Evolutionary conservation across 2,113 vertebrate species (phyloP).

Genomic region (Irena cyanogastra): DNA sequence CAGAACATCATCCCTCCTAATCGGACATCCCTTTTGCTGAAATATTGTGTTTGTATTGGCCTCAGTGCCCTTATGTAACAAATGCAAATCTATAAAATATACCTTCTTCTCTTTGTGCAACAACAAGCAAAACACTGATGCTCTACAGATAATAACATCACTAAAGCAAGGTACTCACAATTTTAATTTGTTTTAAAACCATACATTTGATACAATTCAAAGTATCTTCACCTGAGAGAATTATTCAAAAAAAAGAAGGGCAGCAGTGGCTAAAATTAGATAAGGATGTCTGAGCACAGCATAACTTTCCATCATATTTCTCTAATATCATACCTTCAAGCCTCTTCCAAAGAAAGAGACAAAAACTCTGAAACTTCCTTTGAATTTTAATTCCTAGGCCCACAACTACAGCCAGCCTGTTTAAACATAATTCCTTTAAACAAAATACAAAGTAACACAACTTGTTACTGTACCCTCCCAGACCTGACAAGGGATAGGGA

Average conservation of each 20-base stretch:
- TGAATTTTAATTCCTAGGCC: neutral
- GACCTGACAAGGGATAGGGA: neutral
- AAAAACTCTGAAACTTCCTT: neutral
- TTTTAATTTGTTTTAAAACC: neutral
- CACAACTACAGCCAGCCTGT: neutral
- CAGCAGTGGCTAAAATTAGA: neutral
- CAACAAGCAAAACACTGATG: neutral
- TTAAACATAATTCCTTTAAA: neutral
- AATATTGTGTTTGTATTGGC: neutral
- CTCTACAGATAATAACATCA: neutral
- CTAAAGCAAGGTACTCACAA: neutral
- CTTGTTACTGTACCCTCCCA: neutral
- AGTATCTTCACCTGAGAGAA: neutral
- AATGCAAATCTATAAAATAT: neutral
- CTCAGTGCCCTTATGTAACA: neutral
- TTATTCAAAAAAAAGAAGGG: neutral
- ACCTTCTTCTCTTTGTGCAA: neutral
- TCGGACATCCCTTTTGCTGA: neutral
- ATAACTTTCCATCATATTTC: neutral
- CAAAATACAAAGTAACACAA: neutral
- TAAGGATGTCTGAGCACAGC: neutral
- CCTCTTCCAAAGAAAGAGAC: neutral
- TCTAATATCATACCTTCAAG: neutral
- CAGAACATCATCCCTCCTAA: neutral
- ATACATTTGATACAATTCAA: neutral